phyloP scores from a whole-genome alignment of 2,888 invertebrate genomes.

The Pyrrhia umbra region DNA sequence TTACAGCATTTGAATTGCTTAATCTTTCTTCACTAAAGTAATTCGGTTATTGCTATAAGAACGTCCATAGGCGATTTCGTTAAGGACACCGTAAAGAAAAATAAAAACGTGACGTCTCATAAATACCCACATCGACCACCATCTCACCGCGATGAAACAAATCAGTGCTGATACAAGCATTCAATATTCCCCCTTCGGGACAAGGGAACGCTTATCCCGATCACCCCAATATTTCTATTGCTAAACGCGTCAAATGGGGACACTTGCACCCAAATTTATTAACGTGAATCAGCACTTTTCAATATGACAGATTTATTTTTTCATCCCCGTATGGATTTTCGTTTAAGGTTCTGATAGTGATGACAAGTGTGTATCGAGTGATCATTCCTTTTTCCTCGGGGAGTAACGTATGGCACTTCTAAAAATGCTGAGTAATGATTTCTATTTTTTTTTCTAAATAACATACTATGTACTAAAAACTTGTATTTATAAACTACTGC shows the following conservation, averaged over 20 bases:
- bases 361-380: slow-evolving; percentile 46
- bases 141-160: slow-evolving; percentile 41
- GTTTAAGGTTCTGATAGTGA: slow-evolving; percentile 48
- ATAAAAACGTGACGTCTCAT: slow-evolving; percentile 26
- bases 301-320: slow-evolving; percentile 64
- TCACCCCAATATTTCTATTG: slow-evolving; percentile 62
- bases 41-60: too few species aligned
- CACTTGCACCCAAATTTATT: slow-evolving; percentile 63
- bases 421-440: slow-evolving; percentile 30
- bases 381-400: slow-evolving; percentile 32
- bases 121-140: slow-evolving; percentile 12
- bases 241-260: slow-evolving; percentile 63
- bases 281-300: slow-evolving; percentile 63
- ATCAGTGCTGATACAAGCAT: slow-evolving; percentile 60
- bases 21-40: too few species aligned
- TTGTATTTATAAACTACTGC: too few species aligned
- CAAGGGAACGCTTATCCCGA: slow-evolving; percentile 55
- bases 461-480: too few species aligned
- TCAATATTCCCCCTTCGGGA: slow-evolving; percentile 56
- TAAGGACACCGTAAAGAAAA: too few species aligned
- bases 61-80: too few species aligned
- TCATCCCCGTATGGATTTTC: slow-evolving; percentile 57
- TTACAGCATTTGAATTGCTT: too few species aligned
- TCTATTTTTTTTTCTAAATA: too few species aligned
- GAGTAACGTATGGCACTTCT: slow-evolving; percentile 10